A percentile compares a stretch with the other conserved stretches of the same genome.
phyloP scores from a whole-genome alignment of 2,888 invertebrate species.

The Melinaea marsaeus region DNA sequence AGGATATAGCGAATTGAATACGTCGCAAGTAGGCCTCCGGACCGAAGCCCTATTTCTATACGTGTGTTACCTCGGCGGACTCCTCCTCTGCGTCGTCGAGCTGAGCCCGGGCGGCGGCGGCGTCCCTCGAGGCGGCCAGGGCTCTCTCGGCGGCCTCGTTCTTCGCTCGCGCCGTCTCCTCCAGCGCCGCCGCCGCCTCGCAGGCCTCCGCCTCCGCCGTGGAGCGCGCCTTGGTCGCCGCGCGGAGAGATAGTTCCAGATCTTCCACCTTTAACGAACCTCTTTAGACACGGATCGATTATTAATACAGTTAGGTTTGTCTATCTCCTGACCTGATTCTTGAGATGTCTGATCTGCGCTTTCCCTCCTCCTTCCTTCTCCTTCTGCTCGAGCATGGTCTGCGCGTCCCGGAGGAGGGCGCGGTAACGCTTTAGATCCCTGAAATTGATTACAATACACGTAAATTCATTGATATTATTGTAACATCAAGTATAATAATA shows the following conservation, averaged over 20 bases:
- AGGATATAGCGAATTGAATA: too few species aligned
- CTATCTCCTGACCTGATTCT: conserved; percentile 79
- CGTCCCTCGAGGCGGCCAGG: conserved; percentile 83
- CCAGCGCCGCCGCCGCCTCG: conserved; percentile 89
- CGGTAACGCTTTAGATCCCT: conserved; percentile 93
- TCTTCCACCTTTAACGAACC: conserved; percentile 84
- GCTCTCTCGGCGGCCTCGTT: conserved; percentile 89
- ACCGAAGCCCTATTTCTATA: too few species aligned
- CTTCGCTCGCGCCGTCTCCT: conserved; percentile 85
- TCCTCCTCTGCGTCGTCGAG: conserved; percentile 97
- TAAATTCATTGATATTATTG: too few species aligned
- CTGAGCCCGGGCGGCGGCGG: conserved; percentile 88
- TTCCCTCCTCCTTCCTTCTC: conserved; percentile 92
- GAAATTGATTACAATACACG: conserved; percentile 18
- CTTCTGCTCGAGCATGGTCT: conserved; percentile 92
- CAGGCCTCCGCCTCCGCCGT: conserved; percentile 90
- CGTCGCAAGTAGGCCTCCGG: too few species aligned
- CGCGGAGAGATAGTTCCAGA: conserved; percentile 88
- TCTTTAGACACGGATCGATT: too few species aligned
- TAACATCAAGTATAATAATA: too few species aligned
- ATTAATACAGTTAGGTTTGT: too few species aligned
- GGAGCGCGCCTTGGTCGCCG: conserved; percentile 92
- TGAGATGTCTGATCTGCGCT: conserved; percentile 84
- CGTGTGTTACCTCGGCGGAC: conserved; percentile 81
- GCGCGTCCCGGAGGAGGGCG: conserved; percentile 93